Evolutionary conservation across 2,888 invertebrate species (phyloP), one percentile per base, ranked within the genome.

Genomic region (Spialia ferax): DNA sequence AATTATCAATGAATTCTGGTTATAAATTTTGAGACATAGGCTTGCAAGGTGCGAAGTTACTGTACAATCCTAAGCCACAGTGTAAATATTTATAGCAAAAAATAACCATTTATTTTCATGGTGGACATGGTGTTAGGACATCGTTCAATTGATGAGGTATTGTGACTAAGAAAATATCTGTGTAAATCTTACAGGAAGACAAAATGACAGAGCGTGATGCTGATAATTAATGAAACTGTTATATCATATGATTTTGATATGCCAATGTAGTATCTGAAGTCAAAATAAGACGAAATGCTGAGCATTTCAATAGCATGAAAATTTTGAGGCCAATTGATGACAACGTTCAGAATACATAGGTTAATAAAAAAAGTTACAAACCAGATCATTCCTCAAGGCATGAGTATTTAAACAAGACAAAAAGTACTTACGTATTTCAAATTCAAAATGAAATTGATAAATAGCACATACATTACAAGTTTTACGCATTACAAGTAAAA

Each of bases 261-360:
- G 86, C 89, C 87, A 90, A 89, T 89, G 85, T 81, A 70, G 71
- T 78, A 77, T 72, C 62, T 65, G 74, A 69, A 74, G 59, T 62
- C 60, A 59, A 69, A 70, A 78, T 42, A 74, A 77, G 72, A 72
- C 71, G 71, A 74, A 81, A 77, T 70, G 69, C 70, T 65, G 71
- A 52, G 74, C 73, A 77, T 80, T 80, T 79, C 77, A 70, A 78
- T 69, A 75, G 69, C 69, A 74, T 11, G 67, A 69, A 54, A 83
- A 83, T 85, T 86, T 85, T 78, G 79, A 80, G 63, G 74, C 79
- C 85, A 78, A 84, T 79, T 69, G 64, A 71, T 75, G 75, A 70
- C 75, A 75, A 77, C 77, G 81, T 74, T 74, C 87, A 89, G 89
- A 89, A 89, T 89, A 88, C 87, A 83, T 72, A 78, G 75, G 76